Base-by-base conservation (phyloP, 2,113 vertebrate genomes). In the Spea multiplicata region DNA sequence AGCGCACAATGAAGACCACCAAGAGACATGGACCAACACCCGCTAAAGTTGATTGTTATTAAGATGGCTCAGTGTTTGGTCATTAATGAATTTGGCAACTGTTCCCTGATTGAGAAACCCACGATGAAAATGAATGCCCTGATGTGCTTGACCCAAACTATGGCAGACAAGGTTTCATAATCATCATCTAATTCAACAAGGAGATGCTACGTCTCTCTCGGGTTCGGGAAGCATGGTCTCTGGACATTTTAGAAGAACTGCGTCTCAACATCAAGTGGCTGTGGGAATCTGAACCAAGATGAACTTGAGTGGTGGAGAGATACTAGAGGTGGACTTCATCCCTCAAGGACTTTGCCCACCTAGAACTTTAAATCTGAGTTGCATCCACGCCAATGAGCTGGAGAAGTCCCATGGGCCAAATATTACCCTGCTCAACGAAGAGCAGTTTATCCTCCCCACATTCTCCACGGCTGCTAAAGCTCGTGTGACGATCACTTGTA, bases 381-480 rank as follows among this genome's bases (percentile, higher is more conserved):
- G 57, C 0, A 9, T 44, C 44, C 65, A 44, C 46, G 49, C 44
- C 0, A 66, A 74, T 10, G 62, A 4, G 0, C 10, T 53, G 46
- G 73, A 74, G 8, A 83, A 70, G 8, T 7, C 66, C 49, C 79
- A 75, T 3, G 73, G 69, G 76, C 62, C 80, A 66, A 74, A 82
- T 7, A 14, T 75, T 1, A 84, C 66, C 4, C 13, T 76, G 8
- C 55, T 70, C 0, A 3, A n/a, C 0, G 69, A 82, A 45, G 87
- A 84, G 46, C 16, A 12, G 1, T 12, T 81, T 66, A 84, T 69
- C 5, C 73, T 87, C 16, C 86, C 84, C 57, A 87, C 81, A 12
- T 86, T 90, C 81, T 88, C 85, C 6, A 81, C 80, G 0, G 88
- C 84, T 0, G 85, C 86, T 74, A 86, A 83, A 66, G 82, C 86